Base-by-base conservation (phyloP, 2,113 vertebrate genomes). In the Python bivittatus region DNA sequence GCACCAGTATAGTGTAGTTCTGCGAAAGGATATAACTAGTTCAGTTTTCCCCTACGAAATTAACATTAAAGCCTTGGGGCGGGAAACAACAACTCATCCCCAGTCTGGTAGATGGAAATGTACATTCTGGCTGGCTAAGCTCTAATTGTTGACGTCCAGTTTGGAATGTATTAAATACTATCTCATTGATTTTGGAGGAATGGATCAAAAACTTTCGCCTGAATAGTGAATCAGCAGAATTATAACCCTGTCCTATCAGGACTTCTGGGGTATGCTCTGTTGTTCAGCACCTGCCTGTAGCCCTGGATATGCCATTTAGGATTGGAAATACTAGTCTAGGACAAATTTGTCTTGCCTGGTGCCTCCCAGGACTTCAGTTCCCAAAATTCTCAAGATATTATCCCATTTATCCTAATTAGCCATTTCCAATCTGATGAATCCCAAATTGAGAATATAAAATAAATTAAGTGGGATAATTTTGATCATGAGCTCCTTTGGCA, bases 1-100 rank as follows among this genome's bases (percentile, higher is more conserved):
- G 68, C 92, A 95, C 95, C 95, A 95, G 93, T 52, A 13, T 53
- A 95, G 92, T 89, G 33, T 54, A 79, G 83, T 88, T 86, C 85
- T 95, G 88, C 84, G 92, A 44, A 72, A 86, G 33, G 83, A 96
- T 95, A 90, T n/a, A 0, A 92, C 52, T 29, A 25, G 22, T 9
- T n/a, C 58, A 38, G 22, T 44, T 15, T 2, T 13, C 4, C 53
- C 56, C 56, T 7, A 33, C 38, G 58, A 23, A 38, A 79, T 42
- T 79, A 79, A 79, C 23, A 6, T 29, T 86, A 54, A 86, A 86
- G 48, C 48, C 17, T 9, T 25, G 13, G 2, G 7, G 29, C 29
- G 25, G 53, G 17, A 54, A 86, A 54, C 7, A 25, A 58, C 10
- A 88, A 60, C 33, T 25, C 3, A 13, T n/a, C 3, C 68, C 68